phyloP scores from a whole-genome alignment of 2,888 invertebrate species.

The Hypselothyrea guttata region DNA sequence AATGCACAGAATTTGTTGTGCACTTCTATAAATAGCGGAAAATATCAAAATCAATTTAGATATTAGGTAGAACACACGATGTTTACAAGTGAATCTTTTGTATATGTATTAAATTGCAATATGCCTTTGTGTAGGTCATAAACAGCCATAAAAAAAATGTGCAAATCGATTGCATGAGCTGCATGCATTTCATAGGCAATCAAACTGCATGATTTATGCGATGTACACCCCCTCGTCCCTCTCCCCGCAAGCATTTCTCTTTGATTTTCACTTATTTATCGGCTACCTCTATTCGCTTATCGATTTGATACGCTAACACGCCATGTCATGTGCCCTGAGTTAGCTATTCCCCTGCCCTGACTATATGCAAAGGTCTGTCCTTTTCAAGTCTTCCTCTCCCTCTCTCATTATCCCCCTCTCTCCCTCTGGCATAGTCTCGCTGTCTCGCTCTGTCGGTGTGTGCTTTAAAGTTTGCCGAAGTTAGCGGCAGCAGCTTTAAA shows the following conservation, averaged over 20 bases:
- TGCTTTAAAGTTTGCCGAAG: conserved; percentile 33
- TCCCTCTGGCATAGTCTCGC: too few relatives aligned
- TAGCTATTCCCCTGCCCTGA: conserved; percentile 8
- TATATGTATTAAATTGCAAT: conserved; percentile 19
- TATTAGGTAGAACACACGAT: conserved; percentile 1
- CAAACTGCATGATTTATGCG: conserved; percentile 69
- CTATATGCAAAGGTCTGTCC: neutral
- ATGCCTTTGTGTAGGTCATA: conserved; percentile 1
- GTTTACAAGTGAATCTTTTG: conserved; percentile 6
- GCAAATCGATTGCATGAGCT: conserved; percentile 65
- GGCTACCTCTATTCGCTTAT: conserved; percentile 38
- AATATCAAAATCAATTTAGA: conserved; percentile 1
- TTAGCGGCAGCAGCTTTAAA: conserved; percentile 35
- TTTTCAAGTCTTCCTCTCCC: too few relatives aligned
- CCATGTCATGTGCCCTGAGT: conserved; percentile 22
- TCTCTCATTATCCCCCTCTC: too few relatives aligned
- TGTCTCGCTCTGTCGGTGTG: neutral
- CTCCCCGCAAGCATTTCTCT: neutral
- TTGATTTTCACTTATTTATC: neutral
- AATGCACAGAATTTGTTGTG: conserved; percentile 21
- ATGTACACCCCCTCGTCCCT: conserved; percentile 19
- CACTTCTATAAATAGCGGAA: conserved; percentile 35
- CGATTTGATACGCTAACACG: conserved; percentile 45
- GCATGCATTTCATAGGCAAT: conserved; percentile 57
- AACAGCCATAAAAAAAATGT: conserved; percentile 56